Evolutionary conservation across 2,113 vertebrate genomes (phyloP).

Genomic region (Caranx melampygus): DNA sequence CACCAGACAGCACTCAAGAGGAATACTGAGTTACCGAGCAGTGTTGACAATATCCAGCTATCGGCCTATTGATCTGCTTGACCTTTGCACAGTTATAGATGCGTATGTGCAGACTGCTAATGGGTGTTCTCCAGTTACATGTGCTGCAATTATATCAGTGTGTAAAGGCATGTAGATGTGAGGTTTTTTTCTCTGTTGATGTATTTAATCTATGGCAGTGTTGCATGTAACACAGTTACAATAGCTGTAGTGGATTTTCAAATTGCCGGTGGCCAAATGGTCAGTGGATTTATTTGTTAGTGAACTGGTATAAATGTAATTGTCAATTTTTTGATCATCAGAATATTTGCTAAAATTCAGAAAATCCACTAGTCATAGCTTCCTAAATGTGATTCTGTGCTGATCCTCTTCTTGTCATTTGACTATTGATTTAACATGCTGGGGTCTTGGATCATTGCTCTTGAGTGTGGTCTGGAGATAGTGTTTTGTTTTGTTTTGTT

Average conservation of each 20-base stretch:
- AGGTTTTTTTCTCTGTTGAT: conserved; percentile 13
- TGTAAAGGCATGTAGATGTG: conserved; percentile 16
- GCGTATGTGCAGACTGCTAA: conserved; percentile 64
- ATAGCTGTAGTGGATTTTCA: not conserved
- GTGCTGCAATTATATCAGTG: conserved; percentile 35
- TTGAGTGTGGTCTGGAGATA: not conserved
- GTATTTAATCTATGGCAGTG: not conserved
- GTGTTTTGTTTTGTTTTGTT: too few relatives aligned
- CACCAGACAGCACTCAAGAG: conserved; percentile 24
- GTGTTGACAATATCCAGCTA: conserved; percentile 62
- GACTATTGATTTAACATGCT: not conserved
- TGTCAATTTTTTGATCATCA: not conserved
- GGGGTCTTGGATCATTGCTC: not conserved
- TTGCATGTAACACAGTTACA: not conserved
- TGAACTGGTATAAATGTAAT: not conserved
- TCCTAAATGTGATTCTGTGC: not conserved
- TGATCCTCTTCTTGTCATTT: not conserved
- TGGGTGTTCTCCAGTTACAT: conserved; percentile 50
- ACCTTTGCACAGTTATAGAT: conserved; percentile 72
- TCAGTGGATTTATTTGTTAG: not conserved
- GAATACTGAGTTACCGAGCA: conserved; percentile 49
- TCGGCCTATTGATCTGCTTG: conserved; percentile 66
- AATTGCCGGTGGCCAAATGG: too few relatives aligned
- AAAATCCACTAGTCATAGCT: not conserved
- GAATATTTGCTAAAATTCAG: not conserved